Conservation (phyloP, 1,140 invertebrate genomes). For the Ceratina japonica region DNA sequence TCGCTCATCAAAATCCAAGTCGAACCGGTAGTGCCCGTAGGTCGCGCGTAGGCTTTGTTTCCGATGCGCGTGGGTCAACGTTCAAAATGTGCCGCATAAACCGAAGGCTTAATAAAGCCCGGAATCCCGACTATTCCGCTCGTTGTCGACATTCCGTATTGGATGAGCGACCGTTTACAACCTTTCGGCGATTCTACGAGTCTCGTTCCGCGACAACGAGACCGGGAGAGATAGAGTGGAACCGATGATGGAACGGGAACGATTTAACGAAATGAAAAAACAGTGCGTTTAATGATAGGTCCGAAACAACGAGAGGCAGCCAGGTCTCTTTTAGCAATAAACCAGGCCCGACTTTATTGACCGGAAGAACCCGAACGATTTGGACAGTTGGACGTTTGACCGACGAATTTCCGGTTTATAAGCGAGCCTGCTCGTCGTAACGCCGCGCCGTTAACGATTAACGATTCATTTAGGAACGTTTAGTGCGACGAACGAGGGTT, state of each 20-base stretch:
- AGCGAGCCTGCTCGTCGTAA: constrained; percentile 73
- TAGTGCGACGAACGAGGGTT: constrained; percentile 61
- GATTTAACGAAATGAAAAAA: constrained; percentile 54
- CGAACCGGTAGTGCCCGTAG: constrained; percentile 18
- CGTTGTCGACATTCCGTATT: constrained; percentile 62
- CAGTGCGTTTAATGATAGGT: constrained; percentile 61
- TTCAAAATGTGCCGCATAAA: constrained; percentile 63
- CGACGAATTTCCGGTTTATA: constrained; percentile 78
- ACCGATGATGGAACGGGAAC: background rate
- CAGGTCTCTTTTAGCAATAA: constrained; percentile 69
- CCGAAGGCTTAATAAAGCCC: constrained; percentile 64
- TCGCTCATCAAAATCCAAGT: constrained; percentile 54
- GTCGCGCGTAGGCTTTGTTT: constrained; percentile 55
- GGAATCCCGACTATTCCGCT: constrained; percentile 63
- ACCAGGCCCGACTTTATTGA: constrained; percentile 73
- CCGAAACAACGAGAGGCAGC: constrained; percentile 60
- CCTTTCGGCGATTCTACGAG: constrained; percentile 48
- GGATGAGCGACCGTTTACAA: constrained; percentile 59
- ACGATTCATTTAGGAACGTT: constrained; percentile 79
- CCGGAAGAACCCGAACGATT: constrained; percentile 72
- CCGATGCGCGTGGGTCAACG: constrained; percentile 47
- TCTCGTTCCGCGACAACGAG: constrained; percentile 15
- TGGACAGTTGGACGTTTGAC: constrained; percentile 70
- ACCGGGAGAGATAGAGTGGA: constrained; percentile 41
- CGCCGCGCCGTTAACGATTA: constrained; percentile 77